These are phyloP conservation scores for Drosophila helvetica DNA, from an alignment of 2,888 invertebrate genomes.

Conservation along the genomic window DNA sequence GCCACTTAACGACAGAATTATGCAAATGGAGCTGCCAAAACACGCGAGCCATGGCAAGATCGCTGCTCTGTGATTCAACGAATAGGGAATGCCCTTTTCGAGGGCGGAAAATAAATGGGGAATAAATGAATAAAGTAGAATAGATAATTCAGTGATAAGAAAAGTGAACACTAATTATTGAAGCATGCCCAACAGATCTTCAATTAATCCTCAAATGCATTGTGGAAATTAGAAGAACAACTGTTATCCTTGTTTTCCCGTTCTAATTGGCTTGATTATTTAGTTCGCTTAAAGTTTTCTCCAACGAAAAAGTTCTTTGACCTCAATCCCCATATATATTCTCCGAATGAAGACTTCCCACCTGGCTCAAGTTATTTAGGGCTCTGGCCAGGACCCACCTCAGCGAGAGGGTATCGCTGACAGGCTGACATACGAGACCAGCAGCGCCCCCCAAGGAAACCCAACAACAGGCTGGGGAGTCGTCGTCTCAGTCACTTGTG, in stretches of 20 bases:
- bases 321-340: not conserved
- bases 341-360: not conserved
- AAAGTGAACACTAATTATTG: not conserved
- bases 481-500: slow-evolving; percentile 42
- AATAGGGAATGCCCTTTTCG: not conserved
- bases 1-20: slow-evolving; percentile 76
- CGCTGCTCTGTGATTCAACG: slow-evolving; percentile 1
- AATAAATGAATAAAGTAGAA: not conserved
- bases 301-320: not conserved
- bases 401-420: slow-evolving; percentile 14
- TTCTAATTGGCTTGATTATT: not conserved
- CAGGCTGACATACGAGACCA: slow-evolving; percentile 27
- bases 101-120: not conserved
- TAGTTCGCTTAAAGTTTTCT: not conserved
- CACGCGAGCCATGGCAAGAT: slow-evolving; percentile 52
- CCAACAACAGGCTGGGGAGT: slow-evolving; percentile 45
- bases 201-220: too few relatives aligned
- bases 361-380: not conserved
- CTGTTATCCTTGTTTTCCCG: too few relatives aligned
- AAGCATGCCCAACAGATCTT: too few relatives aligned
- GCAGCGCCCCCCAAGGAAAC: slow-evolving; percentile 26
- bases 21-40: slow-evolving; percentile 62
- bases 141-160: not conserved
- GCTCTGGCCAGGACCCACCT: slow-evolving; percentile 14
- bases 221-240: too few relatives aligned